Evolutionary conservation across 2,113 vertebrate genomes (phyloP).

Genomic region (Hystrix brachyura): DNA sequence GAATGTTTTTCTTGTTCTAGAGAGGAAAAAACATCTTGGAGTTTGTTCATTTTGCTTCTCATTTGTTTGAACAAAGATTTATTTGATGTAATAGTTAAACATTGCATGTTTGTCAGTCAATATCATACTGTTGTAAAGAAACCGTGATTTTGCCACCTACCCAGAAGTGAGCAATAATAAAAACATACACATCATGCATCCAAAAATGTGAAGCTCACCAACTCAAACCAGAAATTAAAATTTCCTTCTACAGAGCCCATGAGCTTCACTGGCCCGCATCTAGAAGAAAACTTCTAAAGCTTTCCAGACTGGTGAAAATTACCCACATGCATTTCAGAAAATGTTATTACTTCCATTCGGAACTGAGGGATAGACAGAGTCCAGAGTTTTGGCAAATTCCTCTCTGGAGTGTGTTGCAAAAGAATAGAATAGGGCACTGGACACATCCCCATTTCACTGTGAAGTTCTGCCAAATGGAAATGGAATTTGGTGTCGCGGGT

Average conservation of each 20-base stretch:
- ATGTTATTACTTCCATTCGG: not conserved
- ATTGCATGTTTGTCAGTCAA: slow-evolving; percentile 8
- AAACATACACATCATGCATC: not conserved
- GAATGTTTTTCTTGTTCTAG: slow-evolving; percentile 39
- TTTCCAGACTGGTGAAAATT: not conserved
- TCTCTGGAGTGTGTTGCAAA: not conserved
- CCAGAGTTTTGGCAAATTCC: slow-evolving; percentile 15
- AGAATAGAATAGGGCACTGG: not conserved
- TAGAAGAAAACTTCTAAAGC: not conserved
- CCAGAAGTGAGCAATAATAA: not conserved
- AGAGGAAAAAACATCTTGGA: slow-evolving; percentile 1
- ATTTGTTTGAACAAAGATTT: slow-evolving; percentile 60
- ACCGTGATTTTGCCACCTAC: slow-evolving; percentile 40
- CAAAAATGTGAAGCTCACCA: not conserved
- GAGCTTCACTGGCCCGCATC: not conserved
- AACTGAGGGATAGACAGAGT: not conserved
- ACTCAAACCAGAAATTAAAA: not conserved
- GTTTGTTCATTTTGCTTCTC: slow-evolving; percentile 40
- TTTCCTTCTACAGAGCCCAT: not conserved
- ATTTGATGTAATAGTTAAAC: slow-evolving; percentile 14
- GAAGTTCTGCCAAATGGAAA: not conserved
- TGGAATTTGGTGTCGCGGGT: not conserved
- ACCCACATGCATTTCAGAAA: not conserved
- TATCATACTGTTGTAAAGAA: slow-evolving; percentile 44
- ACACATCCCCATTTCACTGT: not conserved